Evolutionary conservation across 2,888 invertebrate genomes (phyloP), one percentile per base, ranked within the genome.

Genomic region (Cataglyphis albicans): DNA sequence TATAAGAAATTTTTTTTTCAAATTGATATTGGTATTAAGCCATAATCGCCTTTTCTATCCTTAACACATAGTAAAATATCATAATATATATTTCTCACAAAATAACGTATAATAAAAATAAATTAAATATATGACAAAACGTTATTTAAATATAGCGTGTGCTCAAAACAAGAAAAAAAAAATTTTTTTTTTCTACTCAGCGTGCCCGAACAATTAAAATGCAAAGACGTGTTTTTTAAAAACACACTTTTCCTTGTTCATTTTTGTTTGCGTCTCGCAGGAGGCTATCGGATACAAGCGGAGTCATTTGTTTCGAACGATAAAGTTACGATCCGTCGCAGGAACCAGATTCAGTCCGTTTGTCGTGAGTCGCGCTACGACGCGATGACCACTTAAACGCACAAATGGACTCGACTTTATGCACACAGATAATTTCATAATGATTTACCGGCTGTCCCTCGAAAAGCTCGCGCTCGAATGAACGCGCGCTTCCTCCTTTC

Each of bases 391-490:
- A 92, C 91, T 92, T 92, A 91, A 91, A 92, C 88, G 78, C 84
- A 87, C 89, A 91, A 92, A 92, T 91, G 92, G 92, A 91, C 87
- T 89, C 85, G 91, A 90, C 86, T 90, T 90, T 90, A 90, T 89
- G 89, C 88, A 74, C 86, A 83, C 81, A 91, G 91, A 92, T 92
- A 91, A 92, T 92, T 92, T 92, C 90, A 87, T 91, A 90, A 92
- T 92, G 92, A 92, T 92, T 92, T 91, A 92, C 90, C 65, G 82
- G 61, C 67, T 74, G 41, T 70, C 55, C 83, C 64, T 67, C 57
- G 21, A 81, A 72, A 80, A 83, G 63, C 83, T 65, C 64, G 78
- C 59, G 35, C 25, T 72, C 78, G 72, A 44, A 72, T 61, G 41
- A 18, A 44, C 55, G n/a, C 55, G n/a, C 32, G 41, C 25, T 57